Evolutionary conservation across 2,797 vertebrate species (phyloP).

Genomic region (Odontamblyopus rebecca): DNA sequence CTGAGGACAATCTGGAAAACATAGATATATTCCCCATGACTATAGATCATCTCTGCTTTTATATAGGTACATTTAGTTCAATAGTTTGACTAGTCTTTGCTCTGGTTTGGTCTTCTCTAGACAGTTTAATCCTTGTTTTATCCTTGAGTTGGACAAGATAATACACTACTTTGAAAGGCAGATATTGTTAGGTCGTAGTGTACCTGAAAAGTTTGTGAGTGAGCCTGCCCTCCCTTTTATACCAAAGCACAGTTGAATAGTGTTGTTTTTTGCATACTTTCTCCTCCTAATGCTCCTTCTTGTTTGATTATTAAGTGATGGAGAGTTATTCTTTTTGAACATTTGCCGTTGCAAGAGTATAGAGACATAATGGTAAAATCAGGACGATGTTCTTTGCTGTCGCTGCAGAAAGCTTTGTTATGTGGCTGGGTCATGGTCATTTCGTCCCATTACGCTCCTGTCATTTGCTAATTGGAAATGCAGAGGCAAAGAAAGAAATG

Average conservation of each 20-base stretch:
- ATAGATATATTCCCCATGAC: no score
- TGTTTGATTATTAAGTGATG: not conserved
- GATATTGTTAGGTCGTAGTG: not conserved
- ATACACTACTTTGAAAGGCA: not conserved
- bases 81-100: no score
- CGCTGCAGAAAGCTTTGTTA: constrained; percentile 19
- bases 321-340: constrained; percentile 8
- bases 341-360: constrained; percentile 20
- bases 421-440: constrained; percentile 45
- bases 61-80: no score
- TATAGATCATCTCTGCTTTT: no score
- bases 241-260: not conserved
- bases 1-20: no score
- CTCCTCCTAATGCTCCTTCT: not conserved
- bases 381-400: constrained; percentile 44
- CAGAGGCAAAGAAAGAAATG: constrained; percentile 16
- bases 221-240: no score
- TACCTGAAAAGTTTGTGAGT: not conserved
- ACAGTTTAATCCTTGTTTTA: no score
- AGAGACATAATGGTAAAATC: constrained; percentile 29
- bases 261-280: not conserved
- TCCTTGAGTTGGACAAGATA: no score
- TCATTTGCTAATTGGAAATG: constrained; percentile 37
- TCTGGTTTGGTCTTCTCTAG: no score
- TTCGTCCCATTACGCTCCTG: constrained; percentile 33